These are phyloP conservation scores for Ashinkailepas kermadecensis DNA, from an alignment of 2,888 invertebrate genomes.

Conservation along the genomic window DNA sequence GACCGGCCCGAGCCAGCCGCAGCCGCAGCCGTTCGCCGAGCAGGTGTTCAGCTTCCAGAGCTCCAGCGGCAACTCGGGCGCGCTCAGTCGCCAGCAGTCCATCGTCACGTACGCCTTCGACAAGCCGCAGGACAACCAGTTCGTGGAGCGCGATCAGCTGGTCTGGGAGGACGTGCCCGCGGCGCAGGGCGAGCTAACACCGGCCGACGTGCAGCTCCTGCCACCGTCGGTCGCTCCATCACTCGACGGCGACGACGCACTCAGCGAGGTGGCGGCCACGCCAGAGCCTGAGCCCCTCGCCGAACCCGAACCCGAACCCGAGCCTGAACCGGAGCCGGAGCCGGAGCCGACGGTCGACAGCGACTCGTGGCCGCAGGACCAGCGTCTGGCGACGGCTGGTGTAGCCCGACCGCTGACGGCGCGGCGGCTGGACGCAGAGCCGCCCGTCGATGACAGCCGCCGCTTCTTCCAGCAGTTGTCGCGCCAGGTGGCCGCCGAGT, in stretches of 20 bases:
- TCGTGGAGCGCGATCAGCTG: neutral
- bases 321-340: neutral
- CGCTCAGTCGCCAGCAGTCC: constrained; percentile 1
- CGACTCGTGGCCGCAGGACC: constrained; percentile 23
- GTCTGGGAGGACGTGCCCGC: constrained; percentile 34
- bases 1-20: neutral
- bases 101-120: constrained; percentile 17
- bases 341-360: constrained; percentile 9
- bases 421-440: constrained; percentile 37
- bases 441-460: neutral
- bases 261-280: neutral
- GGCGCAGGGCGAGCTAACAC: neutral
- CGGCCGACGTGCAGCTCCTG: neutral
- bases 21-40: neutral
- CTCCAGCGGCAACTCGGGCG: neutral
- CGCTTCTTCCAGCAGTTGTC: neutral
- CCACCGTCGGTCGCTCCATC: too few species aligned
- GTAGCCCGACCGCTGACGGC: constrained; percentile 35
- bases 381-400: constrained; percentile 32
- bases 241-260: neutral
- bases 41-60: neutral
- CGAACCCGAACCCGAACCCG: neutral
- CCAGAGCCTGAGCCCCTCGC: neutral
- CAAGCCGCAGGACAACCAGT: constrained; percentile 5
- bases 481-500: neutral